Evolutionary conservation across 2,888 invertebrate species (phyloP).

Genomic region (Eudemis profundana): DNA sequence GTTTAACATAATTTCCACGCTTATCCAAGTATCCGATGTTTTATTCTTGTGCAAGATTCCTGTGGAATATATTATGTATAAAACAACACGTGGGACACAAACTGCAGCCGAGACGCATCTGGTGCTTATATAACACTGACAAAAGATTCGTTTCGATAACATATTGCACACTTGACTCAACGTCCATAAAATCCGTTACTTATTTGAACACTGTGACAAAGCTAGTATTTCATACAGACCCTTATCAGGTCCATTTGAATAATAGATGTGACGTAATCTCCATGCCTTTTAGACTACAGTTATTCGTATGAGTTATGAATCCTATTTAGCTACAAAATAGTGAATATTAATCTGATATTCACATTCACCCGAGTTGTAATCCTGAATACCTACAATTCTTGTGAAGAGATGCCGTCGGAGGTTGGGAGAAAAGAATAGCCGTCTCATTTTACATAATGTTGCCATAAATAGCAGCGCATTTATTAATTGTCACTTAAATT

Average conservation of each 20-base stretch:
- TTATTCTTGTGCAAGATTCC: slow-evolving; percentile 3
- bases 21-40: no score
- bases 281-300: slow-evolving; percentile 6
- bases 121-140: slow-evolving; percentile 1
- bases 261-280: slow-evolving; percentile 23
- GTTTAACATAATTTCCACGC: no score
- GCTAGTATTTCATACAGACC: slow-evolving; percentile 19
- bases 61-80: not conserved
- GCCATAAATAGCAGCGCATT: no score
- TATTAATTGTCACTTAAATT: no score
- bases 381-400: not conserved
- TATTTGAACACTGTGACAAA: slow-evolving; percentile 11
- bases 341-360: not conserved
- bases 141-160: slow-evolving; percentile 4
- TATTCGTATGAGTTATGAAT: not conserved
- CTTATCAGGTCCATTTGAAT: slow-evolving; percentile 33
- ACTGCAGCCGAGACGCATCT: not conserved
- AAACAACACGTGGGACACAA: not conserved
- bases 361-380: not conserved
- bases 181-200: not conserved
- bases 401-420: not conserved
- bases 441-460: no score
- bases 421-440: no score
- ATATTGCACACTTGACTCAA: not conserved
- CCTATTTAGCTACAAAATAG: not conserved